phyloP scores from a whole-genome alignment of 92 coral and sea anemone genomes.

The Anthopleura xanthogrammica region DNA sequence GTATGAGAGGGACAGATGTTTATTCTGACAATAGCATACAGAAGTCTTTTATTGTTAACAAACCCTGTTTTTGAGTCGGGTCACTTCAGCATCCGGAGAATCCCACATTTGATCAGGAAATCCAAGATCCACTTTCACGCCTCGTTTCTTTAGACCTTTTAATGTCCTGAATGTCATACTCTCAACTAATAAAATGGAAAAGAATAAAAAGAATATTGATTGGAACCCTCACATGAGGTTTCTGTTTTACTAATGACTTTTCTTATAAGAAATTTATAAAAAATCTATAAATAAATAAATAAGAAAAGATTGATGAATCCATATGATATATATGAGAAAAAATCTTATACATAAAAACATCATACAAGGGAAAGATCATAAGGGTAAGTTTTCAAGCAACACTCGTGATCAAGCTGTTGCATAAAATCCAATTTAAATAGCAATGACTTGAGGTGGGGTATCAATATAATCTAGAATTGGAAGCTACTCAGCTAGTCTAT shows the following conservation, averaged over 20 bases:
- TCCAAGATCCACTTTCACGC: conserved; percentile 95
- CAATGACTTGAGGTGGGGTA: too few relatives aligned
- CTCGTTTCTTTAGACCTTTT: conserved; percentile 82
- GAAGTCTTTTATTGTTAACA: background rate
- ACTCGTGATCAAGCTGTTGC: too few relatives aligned
- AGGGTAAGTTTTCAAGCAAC: too few relatives aligned
- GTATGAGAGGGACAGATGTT: background rate
- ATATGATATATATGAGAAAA: background rate
- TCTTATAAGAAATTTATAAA: too few relatives aligned
- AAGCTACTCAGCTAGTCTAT: too few relatives aligned
- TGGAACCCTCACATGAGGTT: too few relatives aligned
- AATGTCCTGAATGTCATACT: conserved; percentile 89
- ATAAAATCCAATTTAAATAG: too few relatives aligned
- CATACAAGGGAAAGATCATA: background rate
- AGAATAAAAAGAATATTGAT: too few relatives aligned
- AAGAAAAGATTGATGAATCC: background rate
- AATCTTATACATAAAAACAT: too few relatives aligned
- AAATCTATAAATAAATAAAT: too few relatives aligned
- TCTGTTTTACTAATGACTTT: too few relatives aligned
- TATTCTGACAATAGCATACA: background rate
- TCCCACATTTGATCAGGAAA: conserved; percentile 99
- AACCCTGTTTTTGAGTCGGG: conserved; percentile 80
- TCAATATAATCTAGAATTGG: too few relatives aligned
- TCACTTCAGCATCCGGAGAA: conserved; percentile 93
- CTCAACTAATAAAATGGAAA: conserved; percentile 57